phyloP scores from a whole-genome alignment of 2,113 vertebrate genomes.

The Condylura cristata region DNA sequence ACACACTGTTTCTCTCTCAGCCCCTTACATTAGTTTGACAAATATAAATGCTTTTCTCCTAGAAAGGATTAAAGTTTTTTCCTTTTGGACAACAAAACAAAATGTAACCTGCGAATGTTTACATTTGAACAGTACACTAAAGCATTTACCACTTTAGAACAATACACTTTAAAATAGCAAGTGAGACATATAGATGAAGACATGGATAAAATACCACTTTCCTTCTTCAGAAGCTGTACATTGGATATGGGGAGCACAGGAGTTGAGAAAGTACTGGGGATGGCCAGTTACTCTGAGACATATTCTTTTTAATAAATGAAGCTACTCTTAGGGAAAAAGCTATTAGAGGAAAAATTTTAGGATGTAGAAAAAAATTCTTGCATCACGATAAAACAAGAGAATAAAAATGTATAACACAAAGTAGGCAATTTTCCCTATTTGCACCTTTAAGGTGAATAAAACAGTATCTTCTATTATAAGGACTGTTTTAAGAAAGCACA shows the following conservation, averaged over 20 bases:
- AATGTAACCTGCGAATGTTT: neutral
- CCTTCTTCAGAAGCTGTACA: neutral
- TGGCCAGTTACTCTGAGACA: neutral
- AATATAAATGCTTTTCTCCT: neutral
- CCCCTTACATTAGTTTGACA: neutral
- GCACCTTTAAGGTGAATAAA: slow-evolving; percentile 17
- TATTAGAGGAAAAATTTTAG: neutral
- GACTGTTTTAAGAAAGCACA: neutral
- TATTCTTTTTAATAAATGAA: neutral
- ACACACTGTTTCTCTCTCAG: neutral
- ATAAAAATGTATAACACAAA: neutral
- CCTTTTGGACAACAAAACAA: neutral
- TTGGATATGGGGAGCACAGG: neutral
- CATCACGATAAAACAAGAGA: neutral
- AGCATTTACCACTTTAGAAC: neutral
- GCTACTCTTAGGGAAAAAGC: neutral
- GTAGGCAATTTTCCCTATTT: neutral
- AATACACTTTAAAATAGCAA: neutral
- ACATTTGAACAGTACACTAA: neutral
- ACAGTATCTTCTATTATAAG: neutral
- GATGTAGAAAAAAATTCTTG: neutral
- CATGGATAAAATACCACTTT: neutral
- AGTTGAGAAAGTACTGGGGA: neutral
- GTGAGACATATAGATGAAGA: neutral
- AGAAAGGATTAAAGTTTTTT: neutral